Percentiles rank a stretch among this genome's conserved stretches.
These are phyloP conservation scores for Ranitomeya imitator DNA, from an alignment of 2,113 vertebrate genomes.

Conservation along the genomic window DNA sequence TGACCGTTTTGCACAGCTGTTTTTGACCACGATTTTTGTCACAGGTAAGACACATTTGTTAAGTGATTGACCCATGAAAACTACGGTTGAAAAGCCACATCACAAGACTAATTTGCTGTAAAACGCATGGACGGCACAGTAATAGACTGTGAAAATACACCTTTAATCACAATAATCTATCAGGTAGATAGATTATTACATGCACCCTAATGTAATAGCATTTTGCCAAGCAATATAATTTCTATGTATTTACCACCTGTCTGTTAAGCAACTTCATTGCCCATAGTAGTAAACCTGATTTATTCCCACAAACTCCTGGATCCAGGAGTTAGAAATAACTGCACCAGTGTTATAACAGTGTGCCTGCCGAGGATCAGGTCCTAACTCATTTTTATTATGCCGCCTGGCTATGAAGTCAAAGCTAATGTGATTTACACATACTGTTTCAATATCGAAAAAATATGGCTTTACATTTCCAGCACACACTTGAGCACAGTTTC, in stretches of 20 bases:
- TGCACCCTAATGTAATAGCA: too few species aligned
- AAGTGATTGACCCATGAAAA: background rate
- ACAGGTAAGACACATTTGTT: too few species aligned
- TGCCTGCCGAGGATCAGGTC: slow-evolving; percentile 34
- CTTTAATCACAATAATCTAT: too few species aligned
- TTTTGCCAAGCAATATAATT: background rate
- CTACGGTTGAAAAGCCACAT: background rate
- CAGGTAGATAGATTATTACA: too few species aligned
- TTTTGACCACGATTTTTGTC: too few species aligned
- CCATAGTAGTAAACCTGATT: slow-evolving; percentile 19
- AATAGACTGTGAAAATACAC: too few species aligned
- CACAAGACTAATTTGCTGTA: background rate
- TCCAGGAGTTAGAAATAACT: slow-evolving; percentile 28
- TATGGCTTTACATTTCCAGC: slow-evolving; percentile 11
- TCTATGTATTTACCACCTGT: background rate
- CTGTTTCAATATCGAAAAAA: slow-evolving; percentile 31
- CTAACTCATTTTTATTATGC: slow-evolving; percentile 46
- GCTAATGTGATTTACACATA: slow-evolving; percentile 40
- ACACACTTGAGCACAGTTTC: slow-evolving; percentile 2
- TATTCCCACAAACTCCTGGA: slow-evolving; percentile 2
- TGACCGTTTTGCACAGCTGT: too few species aligned
- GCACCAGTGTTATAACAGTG: slow-evolving; percentile 19
- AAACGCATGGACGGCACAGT: background rate
- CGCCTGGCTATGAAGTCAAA: slow-evolving; percentile 33
- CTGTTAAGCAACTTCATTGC: slow-evolving; percentile 12